These are phyloP conservation scores for Anas platyrhynchos DNA, from an alignment of 2,113 vertebrate species.

Conservation along the genomic window DNA sequence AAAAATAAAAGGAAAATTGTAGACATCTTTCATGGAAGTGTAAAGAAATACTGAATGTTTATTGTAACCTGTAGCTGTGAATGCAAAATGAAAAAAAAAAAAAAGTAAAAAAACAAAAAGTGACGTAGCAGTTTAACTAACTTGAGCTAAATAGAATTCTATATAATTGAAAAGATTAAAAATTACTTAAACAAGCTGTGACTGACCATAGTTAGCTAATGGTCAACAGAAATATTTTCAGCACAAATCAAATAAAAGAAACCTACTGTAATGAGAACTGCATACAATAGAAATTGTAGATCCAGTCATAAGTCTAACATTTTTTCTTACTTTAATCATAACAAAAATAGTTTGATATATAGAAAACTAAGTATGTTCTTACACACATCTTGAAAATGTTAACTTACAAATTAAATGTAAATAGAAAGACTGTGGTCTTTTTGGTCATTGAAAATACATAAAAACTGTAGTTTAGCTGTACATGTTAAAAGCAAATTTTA, in stretches of 20 bases:
- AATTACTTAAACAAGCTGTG: not conserved
- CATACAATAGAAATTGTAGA: not conserved
- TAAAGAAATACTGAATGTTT: slow-evolving; percentile 35
- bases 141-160: not conserved
- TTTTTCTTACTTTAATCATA: not conserved
- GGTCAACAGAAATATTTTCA: not conserved
- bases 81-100: not conserved
- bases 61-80: not conserved
- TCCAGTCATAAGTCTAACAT: not conserved
- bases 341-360: not conserved
- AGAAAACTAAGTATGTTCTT: not conserved
- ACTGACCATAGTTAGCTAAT: not conserved
- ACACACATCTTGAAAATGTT: not conserved
- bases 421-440: not conserved
- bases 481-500: not conserved
- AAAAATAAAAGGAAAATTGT: slow-evolving; percentile 53
- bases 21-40: slow-evolving; percentile 32
- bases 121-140: not conserved
- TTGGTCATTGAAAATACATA: not conserved
- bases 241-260: not conserved
- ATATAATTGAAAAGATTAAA: slow-evolving; percentile 6
- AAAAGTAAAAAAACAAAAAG: not conserved
- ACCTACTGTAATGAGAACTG: not conserved
- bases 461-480: not conserved
- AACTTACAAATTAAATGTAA: not conserved